A percentile compares a stretch with the other conserved stretches of the same genome.
These are phyloP conservation scores for Musca domestica DNA, from an alignment of 1,140 invertebrate genomes.

Conservation along the genomic window DNA sequence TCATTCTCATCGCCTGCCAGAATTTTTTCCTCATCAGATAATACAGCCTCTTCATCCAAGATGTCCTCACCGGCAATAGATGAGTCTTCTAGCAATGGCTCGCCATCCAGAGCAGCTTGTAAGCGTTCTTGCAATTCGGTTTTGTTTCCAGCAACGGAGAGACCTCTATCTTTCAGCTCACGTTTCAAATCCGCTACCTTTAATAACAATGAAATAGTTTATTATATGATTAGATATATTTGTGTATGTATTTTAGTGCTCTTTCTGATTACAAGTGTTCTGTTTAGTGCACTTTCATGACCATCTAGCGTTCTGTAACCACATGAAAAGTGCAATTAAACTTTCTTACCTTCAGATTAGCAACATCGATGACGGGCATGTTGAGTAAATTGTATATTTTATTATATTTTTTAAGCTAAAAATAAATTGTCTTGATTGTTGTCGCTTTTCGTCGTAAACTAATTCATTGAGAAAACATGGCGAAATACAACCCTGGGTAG, in stretches of 20 bases:
- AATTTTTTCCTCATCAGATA: constrained; percentile 41
- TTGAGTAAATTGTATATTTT: not conserved
- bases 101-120: constrained; percentile 62
- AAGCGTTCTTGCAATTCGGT: constrained; percentile 74
- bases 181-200: constrained; percentile 76
- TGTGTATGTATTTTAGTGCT: not conserved
- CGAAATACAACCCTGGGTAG: too few relatives aligned
- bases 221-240: not conserved
- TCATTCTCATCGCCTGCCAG: constrained; percentile 43
- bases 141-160: constrained; percentile 75
- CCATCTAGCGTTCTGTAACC: too few relatives aligned
- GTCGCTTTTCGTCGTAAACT: too few relatives aligned
- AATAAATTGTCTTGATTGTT: too few relatives aligned
- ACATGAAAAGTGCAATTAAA: not conserved
- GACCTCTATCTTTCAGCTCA: constrained; percentile 73
- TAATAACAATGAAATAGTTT: constrained; percentile 24
- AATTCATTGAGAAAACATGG: too few relatives aligned
- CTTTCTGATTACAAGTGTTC: not conserved
- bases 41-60: constrained; percentile 45
- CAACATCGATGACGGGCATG: constrained; percentile 50
- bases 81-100: constrained; percentile 55
- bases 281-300: too few relatives aligned
- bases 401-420: not conserved
- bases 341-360: constrained; percentile 49
- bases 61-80: constrained; percentile 53